Evolutionary conservation across 2,113 vertebrate species (phyloP), one percentile per base, ranked within the genome.

Genomic region (Ammodytes marinus): DNA sequence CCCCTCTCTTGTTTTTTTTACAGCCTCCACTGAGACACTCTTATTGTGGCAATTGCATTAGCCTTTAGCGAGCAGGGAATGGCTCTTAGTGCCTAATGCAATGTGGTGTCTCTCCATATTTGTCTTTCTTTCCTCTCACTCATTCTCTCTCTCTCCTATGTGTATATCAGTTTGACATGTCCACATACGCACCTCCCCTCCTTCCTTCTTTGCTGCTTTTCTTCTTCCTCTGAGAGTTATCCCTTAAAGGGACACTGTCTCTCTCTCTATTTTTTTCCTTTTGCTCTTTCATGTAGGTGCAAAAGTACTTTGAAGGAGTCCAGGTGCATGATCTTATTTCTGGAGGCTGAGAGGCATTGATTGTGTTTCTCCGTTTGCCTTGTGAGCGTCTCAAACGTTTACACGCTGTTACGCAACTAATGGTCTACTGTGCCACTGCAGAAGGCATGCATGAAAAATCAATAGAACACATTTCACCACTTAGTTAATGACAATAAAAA

Each of bases 41-140:
- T 95, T 91, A 92, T 92, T 92, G 91, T 92, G 87, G 91, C 93
- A 94, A 95, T 95, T 95, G 92, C 93, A 95, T 95, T 95, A 95
- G 91, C 91, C 93, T 93, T 93, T 88, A 92, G 89, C 88, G 75
- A 91, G 89, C 84, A 61, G 88, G 92, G 90, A 93, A 90, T 89
- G 86, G 92, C 93, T 95, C 91, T 95, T 89, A 92, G 93, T 90
- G 92, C 89, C 92, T 95, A 93, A 94, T 93, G 92, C 86, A 92
- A 90, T 91, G 87, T 82, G 91, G 88, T 86, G 77, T 86, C 84
- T 91, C 83, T 82, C 80, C 19, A 60, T 88, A 83, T 91, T 72
- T 89, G 39, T 84, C 83, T 88, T 73, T 77, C 75, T 69, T 67
- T 65, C 79, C 64, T 76, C 57, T 80, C 63, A 66, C 60, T 80